Base-by-base conservation (phyloP, 2,113 vertebrate genomes). In the Piliocolobus tephrosceles region DNA sequence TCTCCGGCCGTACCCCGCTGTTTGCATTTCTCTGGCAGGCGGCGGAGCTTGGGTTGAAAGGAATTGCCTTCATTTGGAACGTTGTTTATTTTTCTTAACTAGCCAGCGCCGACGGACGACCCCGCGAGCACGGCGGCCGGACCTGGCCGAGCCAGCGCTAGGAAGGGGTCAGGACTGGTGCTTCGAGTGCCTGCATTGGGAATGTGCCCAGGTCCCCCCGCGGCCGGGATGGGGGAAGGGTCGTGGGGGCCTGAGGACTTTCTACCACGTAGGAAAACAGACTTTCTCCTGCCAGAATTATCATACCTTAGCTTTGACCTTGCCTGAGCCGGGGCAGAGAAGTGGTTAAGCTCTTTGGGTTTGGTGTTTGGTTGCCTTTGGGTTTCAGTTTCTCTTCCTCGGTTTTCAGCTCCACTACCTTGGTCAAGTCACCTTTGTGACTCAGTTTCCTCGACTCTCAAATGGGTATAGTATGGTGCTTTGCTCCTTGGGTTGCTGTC, bases 81-180 rank as follows among this genome's bases (percentile, higher is more conserved):
- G 98, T 96, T 99, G 98, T 99, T 99, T 99, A 98, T 99, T 99
- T 98, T 99, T 99, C 98, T 99, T 98, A 98, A 98, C 98, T 98
- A 90, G 97, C 98, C 98, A 7, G 98, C 97, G 98, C 99, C 98
- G 98, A 98, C 98, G 98, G 98, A 97, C 98, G 96, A 97, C 98
- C 97, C 97, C 16, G 95, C 95, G 97, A 96, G 90, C 94, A 35
- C 52, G 45, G 94, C 90, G 83, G 96, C 91, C 55, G 83, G 86
- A 91, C 87, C 50, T 23, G 66, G 68, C 96, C 38, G 82, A 93
- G 87, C 83, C 75, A 47, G 58, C 27, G 14, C 93, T 30, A 84
- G 68, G 61, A 91, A 78, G n/a, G 91, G 97, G 94, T 97, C 94
- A 87, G 92, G 82, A 30, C 58, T 0, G 97, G 94, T 96, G 91